Percentiles rank a stretch among this genome's conserved stretches.
Evolutionary conservation across 2,113 vertebrate genomes (phyloP).

Genomic region (Speoplatyrhinus poulsoni): DNA sequence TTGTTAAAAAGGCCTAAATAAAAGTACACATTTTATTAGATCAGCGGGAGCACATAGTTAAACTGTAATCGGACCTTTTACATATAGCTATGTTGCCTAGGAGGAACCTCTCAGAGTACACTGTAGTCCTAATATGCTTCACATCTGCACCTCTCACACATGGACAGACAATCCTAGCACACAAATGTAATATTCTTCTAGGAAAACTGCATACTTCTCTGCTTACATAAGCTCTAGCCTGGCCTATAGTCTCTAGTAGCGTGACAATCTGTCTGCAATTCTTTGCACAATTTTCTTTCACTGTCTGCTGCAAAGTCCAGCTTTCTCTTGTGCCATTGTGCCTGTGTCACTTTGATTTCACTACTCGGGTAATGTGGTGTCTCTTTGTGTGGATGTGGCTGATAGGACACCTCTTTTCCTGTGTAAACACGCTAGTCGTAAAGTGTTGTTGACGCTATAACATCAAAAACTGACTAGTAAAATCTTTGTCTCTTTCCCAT

Average conservation of each 20-base stretch:
- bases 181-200: background rate
- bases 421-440: background rate
- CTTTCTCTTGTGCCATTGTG: background rate
- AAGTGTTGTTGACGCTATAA: background rate
- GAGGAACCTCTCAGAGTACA: background rate
- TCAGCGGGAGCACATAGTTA: background rate
- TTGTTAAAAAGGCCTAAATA: background rate
- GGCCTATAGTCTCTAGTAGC: background rate
- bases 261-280: constrained; percentile 4
- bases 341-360: background rate
- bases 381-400: background rate
- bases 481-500: background rate
- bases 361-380: background rate
- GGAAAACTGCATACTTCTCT: constrained; percentile 10
- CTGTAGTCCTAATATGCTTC: background rate
- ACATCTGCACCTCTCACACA: constrained; percentile 9
- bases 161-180: background rate
- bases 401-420: background rate
- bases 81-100: background rate
- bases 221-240: constrained; percentile 8
- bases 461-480: background rate
- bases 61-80: background rate
- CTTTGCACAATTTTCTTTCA: background rate
- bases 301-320: background rate
- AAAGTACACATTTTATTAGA: background rate